Evolutionary conservation across 2,797 vertebrate species (phyloP), one percentile per base, ranked within the genome.

Genomic region (Sebastes nivosus): DNA sequence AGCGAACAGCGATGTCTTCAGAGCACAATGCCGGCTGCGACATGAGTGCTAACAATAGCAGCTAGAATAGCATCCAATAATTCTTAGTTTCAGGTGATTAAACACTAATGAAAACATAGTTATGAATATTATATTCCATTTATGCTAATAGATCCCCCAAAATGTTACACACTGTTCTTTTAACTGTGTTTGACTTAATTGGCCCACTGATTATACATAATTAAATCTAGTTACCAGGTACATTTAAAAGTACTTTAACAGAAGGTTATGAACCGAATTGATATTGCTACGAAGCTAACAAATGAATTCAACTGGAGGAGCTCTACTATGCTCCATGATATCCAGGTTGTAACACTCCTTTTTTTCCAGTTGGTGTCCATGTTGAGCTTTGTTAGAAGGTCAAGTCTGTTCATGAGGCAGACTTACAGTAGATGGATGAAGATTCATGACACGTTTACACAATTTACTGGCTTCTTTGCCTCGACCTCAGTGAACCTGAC

Each of bases 301-400:
- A 30, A 55, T 57, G 0, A 42, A 24, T 6, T 32, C 16, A 67
- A 3, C 7, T 3, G 1, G 22, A 2, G 8, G 8, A 50, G 8
- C 4, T 58, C 7, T 22, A n/a, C 5, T 3, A 12, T 2, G 0
- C 5, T 54, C 29, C 18, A 9, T 34, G 7, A 22, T 5, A 42
- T 12, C 58, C 3, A 66, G 13, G 8, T 3, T 88, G 79, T 24
- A 84, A 58, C 25, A 8, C 32, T 24, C 5, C 2, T 1, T 36
- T 75, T 72, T 57, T 38, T 67, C 13, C 69, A 83, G 75, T 8
- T 87, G 87, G 74, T 83, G 84, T 86, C 71, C 65, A 78, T 38
- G 54, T 72, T 88, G 76, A 85, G 74, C 75, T 78, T 52, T 30
- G 18, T 58, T 59, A 3, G 7, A 64, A 24, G 61, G 57, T 75